phyloP scores from a whole-genome alignment of 2,888 invertebrate species.

The Augiades crinisus region DNA sequence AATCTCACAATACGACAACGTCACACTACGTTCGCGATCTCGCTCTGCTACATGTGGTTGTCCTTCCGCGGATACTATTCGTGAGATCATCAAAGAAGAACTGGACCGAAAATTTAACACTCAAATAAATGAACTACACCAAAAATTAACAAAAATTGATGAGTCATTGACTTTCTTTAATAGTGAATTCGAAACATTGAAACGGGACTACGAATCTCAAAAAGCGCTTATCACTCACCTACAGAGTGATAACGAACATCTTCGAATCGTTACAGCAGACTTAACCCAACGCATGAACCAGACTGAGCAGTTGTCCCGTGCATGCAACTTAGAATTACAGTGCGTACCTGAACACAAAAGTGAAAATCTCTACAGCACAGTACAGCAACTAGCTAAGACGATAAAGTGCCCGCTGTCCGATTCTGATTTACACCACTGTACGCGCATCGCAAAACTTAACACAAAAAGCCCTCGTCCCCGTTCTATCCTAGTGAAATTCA shows the following conservation, averaged over 20 bases:
- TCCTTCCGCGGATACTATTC: neutral
- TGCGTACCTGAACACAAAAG: neutral
- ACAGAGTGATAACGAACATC: neutral
- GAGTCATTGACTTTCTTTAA: neutral
- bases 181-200: neutral
- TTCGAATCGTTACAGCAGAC: neutral
- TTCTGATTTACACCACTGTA: conserved; percentile 26
- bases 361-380: conserved; percentile 29
- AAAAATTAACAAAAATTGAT: neutral
- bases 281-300: neutral
- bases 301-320: neutral
- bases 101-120: neutral
- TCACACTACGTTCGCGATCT: neutral
- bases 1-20: neutral
- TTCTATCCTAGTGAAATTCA: conserved; percentile 19
- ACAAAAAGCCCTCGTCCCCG: conserved; percentile 21
- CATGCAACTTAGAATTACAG: neutral
- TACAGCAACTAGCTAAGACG: conserved; percentile 25
- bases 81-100: neutral
- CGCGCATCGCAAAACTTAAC: conserved; percentile 27
- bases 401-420: conserved; percentile 28
- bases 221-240: neutral
- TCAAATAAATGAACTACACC: neutral
- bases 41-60: neutral
- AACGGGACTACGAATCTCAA: neutral